These are phyloP conservation scores for Phyllostomus hastatus DNA, from an alignment of 2,113 vertebrate genomes.

Conservation along the genomic window DNA sequence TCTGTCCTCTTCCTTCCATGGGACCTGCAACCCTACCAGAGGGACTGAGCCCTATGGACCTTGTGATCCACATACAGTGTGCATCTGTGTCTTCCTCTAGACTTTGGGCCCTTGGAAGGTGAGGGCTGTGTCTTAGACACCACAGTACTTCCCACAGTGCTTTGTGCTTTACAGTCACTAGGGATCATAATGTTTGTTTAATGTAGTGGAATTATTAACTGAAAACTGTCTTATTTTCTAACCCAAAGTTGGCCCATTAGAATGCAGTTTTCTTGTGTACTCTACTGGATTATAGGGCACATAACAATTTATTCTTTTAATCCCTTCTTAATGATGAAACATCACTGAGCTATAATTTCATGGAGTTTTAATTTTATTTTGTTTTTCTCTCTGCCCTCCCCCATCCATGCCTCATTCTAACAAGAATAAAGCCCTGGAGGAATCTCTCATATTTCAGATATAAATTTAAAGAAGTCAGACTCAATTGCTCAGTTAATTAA, in stretches of 20 bases:
- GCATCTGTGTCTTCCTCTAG: not conserved
- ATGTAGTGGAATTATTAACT: not conserved
- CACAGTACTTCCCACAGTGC: not conserved
- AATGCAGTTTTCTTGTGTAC: not conserved
- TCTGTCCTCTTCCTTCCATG: not conserved
- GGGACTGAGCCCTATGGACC: too few species aligned
- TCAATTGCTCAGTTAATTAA: slow-evolving; percentile 66
- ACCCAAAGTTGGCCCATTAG: not conserved
- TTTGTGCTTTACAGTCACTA: not conserved
- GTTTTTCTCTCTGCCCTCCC: not conserved
- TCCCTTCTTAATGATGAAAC: slow-evolving; percentile 19
- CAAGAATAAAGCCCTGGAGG: slow-evolving; percentile 11
- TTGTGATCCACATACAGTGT: not conserved
- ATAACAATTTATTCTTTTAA: not conserved
- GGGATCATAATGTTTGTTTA: not conserved
- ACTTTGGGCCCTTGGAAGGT: not conserved
- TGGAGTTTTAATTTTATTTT: slow-evolving; percentile 11
- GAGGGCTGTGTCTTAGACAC: not conserved
- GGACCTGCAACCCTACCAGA: not conserved
- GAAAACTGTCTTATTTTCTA: not conserved
- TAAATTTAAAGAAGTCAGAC: slow-evolving; percentile 57
- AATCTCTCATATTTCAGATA: slow-evolving; percentile 47
- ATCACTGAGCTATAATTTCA: slow-evolving; percentile 5
- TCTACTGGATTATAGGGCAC: not conserved
- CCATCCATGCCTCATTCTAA: not conserved